These are phyloP conservation scores for Herminia tarsipennalis DNA, from an alignment of 2,888 invertebrate genomes.

Conservation along the genomic window DNA sequence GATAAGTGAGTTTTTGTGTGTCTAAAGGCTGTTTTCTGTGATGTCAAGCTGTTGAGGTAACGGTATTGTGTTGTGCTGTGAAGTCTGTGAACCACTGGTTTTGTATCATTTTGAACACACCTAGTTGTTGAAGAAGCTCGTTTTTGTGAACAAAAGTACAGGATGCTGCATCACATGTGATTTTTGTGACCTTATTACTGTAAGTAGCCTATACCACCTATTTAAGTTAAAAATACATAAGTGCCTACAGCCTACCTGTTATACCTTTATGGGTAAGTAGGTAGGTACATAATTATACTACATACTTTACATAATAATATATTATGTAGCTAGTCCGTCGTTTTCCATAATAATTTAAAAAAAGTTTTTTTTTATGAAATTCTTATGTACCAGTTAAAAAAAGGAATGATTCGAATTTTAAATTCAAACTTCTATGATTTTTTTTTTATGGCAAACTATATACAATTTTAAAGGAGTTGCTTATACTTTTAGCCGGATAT, in stretches of 20 bases:
- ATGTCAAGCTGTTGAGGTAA: constrained; percentile 62
- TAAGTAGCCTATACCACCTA: constrained; percentile 18
- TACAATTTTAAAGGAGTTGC: background rate
- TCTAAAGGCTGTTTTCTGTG: constrained; percentile 40
- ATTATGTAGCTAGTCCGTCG: no score
- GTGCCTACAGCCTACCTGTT: no score
- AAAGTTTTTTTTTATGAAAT: no score
- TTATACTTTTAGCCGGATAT: constrained; percentile 17
- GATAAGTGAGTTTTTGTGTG: constrained; percentile 33
- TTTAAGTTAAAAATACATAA: background rate
- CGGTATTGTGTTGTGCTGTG: constrained; percentile 62
- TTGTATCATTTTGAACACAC: constrained; percentile 70
- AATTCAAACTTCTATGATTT: background rate
- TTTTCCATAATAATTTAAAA: no score
- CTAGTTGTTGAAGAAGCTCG: constrained; percentile 59
- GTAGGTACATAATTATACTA: background rate
- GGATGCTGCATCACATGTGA: constrained; percentile 66
- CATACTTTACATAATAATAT: no score
- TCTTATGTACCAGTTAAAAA: no score
- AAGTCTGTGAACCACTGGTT: constrained; percentile 42
- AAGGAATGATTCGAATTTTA: background rate
- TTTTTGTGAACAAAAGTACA: constrained; percentile 58
- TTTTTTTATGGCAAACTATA: background rate
- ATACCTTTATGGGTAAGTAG: no score
- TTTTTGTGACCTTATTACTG: constrained; percentile 46